Conservation (phyloP, 1,140 invertebrate genomes). For the Globodera ellingtonae region DNA sequence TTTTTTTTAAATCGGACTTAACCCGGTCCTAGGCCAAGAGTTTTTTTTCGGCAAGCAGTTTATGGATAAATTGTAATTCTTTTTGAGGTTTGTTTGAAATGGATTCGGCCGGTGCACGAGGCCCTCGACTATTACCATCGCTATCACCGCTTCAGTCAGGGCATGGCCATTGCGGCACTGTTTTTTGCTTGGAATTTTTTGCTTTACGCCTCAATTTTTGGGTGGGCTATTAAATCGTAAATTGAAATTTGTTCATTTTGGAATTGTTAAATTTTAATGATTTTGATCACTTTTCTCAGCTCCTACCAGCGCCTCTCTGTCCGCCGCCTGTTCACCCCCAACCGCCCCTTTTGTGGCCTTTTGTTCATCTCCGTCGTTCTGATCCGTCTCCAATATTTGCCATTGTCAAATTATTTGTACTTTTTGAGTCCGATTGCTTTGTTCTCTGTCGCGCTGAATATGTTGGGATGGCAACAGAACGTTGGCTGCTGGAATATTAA, state of each 20-base stretch:
- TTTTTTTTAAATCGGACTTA: no score
- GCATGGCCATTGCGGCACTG: constrained; percentile 48
- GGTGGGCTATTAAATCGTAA: constrained; percentile 22
- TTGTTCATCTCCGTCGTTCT: constrained; percentile 23
- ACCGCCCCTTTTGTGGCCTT: constrained; percentile 19
- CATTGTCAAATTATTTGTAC: constrained; percentile 72
- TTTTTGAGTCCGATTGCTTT: constrained; percentile 71
- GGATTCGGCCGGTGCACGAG: constrained; percentile 49
- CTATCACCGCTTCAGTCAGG: constrained; percentile 56
- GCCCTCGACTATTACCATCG: constrained; percentile 58
- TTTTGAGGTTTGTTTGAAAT: constrained; percentile 41
- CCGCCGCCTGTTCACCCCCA: constrained; percentile 25
- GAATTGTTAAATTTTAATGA: background rate
- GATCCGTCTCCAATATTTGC: constrained; percentile 58
- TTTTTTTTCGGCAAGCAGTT: background rate
- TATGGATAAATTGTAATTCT: background rate
- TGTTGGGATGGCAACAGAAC: background rate
- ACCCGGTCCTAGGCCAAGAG: background rate
- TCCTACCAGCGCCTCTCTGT: background rate
- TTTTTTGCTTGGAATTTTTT: constrained; percentile 59
- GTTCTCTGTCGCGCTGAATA: constrained; percentile 68
- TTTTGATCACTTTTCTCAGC: constrained; percentile 8
- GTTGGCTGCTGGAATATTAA: background rate
- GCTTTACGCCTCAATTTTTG: constrained; percentile 40
- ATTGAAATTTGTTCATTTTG: background rate